Evolutionary conservation across 92 coral and sea anemone genomes (phyloP).

Genomic region (Galaxea fascicularis): DNA sequence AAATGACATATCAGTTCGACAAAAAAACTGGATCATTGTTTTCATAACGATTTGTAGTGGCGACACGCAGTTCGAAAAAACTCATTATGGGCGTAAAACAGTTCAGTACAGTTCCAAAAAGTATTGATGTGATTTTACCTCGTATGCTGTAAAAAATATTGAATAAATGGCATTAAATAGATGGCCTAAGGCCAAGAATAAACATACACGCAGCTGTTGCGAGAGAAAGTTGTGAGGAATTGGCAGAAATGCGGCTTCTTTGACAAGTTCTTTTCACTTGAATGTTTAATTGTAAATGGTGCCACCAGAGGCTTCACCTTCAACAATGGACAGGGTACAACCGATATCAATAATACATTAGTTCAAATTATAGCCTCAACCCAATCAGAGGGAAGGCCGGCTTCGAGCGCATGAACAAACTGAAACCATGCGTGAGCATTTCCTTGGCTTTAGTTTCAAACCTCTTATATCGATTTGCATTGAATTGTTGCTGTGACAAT

Average conservation of each 20-base stretch:
- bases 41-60: not conserved
- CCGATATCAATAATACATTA: not conserved
- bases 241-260: not conserved
- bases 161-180: not conserved
- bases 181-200: not conserved
- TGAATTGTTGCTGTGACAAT: not conserved
- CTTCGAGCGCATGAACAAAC: not conserved
- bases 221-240: not conserved
- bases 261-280: constrained; percentile 5
- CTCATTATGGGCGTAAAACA: constrained; percentile 6
- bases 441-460: not conserved
- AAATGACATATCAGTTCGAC: too few species aligned
- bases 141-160: not conserved
- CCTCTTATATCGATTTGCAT: not conserved
- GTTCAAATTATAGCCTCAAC: not conserved
- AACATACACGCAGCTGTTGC: not conserved
- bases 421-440: not conserved
- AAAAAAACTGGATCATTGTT: too few species aligned
- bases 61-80: not conserved
- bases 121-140: not conserved
- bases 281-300: not conserved
- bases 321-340: not conserved
- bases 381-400: too few species aligned
- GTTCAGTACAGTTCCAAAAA: not conserved
- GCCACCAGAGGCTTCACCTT: constrained; percentile 10